Conservation (phyloP, 2,113 vertebrate species). For the Pleuronectes platessa region DNA sequence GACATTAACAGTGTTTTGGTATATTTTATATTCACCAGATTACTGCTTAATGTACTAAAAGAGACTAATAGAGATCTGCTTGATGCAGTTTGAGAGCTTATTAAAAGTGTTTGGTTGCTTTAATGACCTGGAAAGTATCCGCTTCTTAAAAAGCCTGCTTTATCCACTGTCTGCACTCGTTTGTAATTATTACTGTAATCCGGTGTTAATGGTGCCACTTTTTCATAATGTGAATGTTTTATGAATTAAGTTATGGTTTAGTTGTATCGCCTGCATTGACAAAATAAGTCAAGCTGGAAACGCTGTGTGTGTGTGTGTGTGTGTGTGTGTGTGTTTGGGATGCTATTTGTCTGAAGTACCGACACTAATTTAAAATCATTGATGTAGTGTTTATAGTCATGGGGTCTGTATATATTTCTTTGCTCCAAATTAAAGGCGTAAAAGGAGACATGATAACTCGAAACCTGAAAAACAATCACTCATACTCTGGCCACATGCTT, state of each 20-base stretch:
- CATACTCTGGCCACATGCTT: constrained; percentile 14
- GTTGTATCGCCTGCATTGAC: constrained; percentile 1
- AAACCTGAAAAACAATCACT: constrained; percentile 24
- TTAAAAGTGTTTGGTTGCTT: background rate
- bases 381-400: constrained; percentile 25
- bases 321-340: constrained; percentile 4
- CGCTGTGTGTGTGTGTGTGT: constrained; percentile 2
- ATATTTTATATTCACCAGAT: too few species aligned
- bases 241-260: constrained; percentile 4
- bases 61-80: background rate
- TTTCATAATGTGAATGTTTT: background rate
- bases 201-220: background rate
- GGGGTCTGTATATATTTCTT: constrained; percentile 24
- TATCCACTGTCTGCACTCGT: constrained; percentile 1
- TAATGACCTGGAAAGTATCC: background rate
- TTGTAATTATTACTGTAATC: background rate
- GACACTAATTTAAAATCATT: constrained; percentile 24
- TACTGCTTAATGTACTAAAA: too few species aligned
- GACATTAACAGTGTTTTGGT: too few species aligned
- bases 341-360: constrained; percentile 18
- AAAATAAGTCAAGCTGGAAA: background rate
- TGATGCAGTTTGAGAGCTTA: background rate
- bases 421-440: constrained; percentile 39
- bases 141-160: background rate
- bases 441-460: constrained; percentile 37